These are phyloP conservation scores for Drosophila kikkawai DNA, from an alignment of 1,140 invertebrate species.

Conservation along the genomic window DNA sequence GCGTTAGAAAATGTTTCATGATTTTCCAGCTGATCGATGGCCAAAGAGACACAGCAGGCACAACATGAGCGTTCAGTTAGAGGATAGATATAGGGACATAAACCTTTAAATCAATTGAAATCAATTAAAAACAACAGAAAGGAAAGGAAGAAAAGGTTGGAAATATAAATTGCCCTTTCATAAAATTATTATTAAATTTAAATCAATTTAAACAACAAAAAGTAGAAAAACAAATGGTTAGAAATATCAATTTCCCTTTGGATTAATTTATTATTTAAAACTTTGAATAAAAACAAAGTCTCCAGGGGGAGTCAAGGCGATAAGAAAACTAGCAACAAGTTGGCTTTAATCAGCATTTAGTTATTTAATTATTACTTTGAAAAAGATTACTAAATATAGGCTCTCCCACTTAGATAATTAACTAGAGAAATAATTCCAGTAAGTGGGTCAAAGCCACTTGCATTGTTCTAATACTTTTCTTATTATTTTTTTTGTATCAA, in stretches of 20 bases:
- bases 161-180: no score
- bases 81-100: background rate
- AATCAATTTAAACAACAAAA: background rate
- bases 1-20: slow-evolving; percentile 4
- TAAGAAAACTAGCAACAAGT: background rate
- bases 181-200: no score
- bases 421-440: background rate
- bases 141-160: background rate
- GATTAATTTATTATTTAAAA: background rate
- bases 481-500: slow-evolving; percentile 1
- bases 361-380: background rate
- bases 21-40: slow-evolving; percentile 29
- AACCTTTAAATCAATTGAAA: slow-evolving; percentile 5
- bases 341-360: background rate
- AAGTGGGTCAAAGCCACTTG: slow-evolving; percentile 15
- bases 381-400: background rate
- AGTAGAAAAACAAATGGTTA: no score
- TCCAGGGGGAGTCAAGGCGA: background rate
- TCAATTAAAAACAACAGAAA: background rate
- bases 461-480: background rate
- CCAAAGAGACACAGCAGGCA: slow-evolving; percentile 2
- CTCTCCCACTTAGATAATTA: background rate
- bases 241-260: no score
- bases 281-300: background rate
- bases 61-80: slow-evolving; percentile 6